Evolutionary conservation across 2,797 vertebrate species (phyloP).

Genomic region (Yasuhikotakia modesta): DNA sequence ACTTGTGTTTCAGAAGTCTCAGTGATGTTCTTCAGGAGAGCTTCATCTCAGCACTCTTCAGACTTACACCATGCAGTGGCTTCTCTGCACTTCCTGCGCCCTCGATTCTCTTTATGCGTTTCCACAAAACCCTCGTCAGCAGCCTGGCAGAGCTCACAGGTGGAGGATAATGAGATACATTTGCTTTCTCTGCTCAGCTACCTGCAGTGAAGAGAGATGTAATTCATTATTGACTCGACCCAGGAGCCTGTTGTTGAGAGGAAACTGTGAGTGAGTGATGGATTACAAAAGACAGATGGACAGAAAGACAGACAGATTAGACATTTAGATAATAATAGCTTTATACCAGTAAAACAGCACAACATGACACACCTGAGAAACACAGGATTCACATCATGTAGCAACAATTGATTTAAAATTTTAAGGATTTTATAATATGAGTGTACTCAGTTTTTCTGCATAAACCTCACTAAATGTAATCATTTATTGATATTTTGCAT

Average conservation of each 20-base stretch:
- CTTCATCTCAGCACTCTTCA: slow-evolving; percentile 34
- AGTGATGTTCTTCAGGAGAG: slow-evolving; percentile 33
- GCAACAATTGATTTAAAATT: no score
- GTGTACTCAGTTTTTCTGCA: no score
- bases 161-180: slow-evolving; percentile 65
- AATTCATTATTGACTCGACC: slow-evolving; percentile 74
- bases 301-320: background rate
- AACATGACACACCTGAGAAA: no score
- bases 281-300: background rate
- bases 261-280: slow-evolving; percentile 9
- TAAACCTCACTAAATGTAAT: no score
- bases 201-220: slow-evolving; percentile 71
- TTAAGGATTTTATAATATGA: no score
- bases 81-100: slow-evolving; percentile 12
- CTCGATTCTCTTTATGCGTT: slow-evolving; percentile 14
- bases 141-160: slow-evolving; percentile 69
- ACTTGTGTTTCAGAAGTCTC: slow-evolving; percentile 26
- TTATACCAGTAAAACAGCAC: no score
- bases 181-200: slow-evolving; percentile 67
- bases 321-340: no score
- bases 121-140: slow-evolving; percentile 42
- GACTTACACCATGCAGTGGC: slow-evolving; percentile 33
- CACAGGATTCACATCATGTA: no score
- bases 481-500: no score
- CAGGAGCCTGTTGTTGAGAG: slow-evolving; percentile 57